phyloP scores from a whole-genome alignment of 2,113 vertebrate genomes.

The Potamarius usumacintae region DNA sequence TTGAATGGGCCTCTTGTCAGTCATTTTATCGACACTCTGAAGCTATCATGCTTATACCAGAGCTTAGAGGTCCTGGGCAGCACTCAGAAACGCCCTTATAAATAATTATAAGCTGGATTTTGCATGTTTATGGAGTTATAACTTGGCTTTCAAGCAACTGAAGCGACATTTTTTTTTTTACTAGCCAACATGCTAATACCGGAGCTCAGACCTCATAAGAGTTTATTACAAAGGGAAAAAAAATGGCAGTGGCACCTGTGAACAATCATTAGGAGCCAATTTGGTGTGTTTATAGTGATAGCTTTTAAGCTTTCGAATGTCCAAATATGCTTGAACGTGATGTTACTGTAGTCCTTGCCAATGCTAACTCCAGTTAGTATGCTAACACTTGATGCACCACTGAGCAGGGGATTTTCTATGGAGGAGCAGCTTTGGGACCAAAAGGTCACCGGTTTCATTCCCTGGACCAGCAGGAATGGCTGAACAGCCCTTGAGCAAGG shows the following conservation, averaged over 20 bases:
- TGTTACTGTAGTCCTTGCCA: not conserved
- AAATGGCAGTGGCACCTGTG: not conserved
- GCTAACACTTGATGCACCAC: not conserved
- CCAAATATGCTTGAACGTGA: not conserved
- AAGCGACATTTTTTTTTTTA: not conserved
- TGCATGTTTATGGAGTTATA: not conserved
- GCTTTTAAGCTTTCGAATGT: not conserved
- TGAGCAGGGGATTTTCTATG: too few species aligned
- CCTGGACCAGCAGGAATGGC: too few species aligned
- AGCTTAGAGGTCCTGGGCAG: not conserved
- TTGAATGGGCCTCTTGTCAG: not conserved
- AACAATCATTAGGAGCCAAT: not conserved
- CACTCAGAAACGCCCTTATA: not conserved
- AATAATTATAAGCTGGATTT: not conserved
- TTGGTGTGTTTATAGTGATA: not conserved
- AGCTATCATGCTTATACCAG: not conserved
- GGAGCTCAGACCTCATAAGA: not conserved
- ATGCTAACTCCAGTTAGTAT: not conserved
- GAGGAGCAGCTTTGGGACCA: too few species aligned
- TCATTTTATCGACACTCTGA: not conserved
- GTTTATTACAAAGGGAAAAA: not conserved
- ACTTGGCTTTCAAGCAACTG: not conserved
- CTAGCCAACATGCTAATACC: not conserved
- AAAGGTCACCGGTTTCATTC: too few species aligned
- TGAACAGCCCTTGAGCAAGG: too few species aligned